These are phyloP conservation scores for Epinephelus coioides DNA, from an alignment of 2,797 vertebrate species.

Conservation along the genomic window DNA sequence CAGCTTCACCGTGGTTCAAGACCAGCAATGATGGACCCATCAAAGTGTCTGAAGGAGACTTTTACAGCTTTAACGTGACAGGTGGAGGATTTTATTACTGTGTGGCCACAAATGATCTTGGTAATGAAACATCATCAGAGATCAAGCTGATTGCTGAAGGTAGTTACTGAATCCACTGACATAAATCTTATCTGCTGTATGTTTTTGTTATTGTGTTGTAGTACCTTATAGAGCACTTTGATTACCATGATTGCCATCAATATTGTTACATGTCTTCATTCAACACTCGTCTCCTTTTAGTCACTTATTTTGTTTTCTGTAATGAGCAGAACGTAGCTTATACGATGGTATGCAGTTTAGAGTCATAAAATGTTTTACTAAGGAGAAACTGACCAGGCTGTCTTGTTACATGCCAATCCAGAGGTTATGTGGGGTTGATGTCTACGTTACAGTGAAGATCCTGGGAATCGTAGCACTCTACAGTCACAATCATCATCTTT, in stretches of 20 bases:
- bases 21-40: background rate
- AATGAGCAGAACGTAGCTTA: too few relatives aligned
- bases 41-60: constrained; percentile 19
- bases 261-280: background rate
- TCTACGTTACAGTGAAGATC: background rate
- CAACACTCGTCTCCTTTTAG: background rate
- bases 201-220: too few relatives aligned
- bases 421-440: too few relatives aligned
- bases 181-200: too few relatives aligned
- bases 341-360: background rate
- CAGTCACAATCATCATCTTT: background rate
- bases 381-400: background rate
- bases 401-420: background rate
- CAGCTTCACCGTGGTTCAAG: constrained; percentile 72
- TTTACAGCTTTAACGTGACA: constrained; percentile 47
- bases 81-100: constrained; percentile 64
- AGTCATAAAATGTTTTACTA: background rate
- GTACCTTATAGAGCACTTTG: too few relatives aligned
- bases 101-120: constrained; percentile 51
- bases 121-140: constrained; percentile 26
- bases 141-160: constrained; percentile 21
- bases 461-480: background rate
- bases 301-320: background rate
- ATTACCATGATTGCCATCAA: too few relatives aligned
- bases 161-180: background rate